Conservation (phyloP, 1,140 invertebrate genomes). For the Charaxes varanes region DNA sequence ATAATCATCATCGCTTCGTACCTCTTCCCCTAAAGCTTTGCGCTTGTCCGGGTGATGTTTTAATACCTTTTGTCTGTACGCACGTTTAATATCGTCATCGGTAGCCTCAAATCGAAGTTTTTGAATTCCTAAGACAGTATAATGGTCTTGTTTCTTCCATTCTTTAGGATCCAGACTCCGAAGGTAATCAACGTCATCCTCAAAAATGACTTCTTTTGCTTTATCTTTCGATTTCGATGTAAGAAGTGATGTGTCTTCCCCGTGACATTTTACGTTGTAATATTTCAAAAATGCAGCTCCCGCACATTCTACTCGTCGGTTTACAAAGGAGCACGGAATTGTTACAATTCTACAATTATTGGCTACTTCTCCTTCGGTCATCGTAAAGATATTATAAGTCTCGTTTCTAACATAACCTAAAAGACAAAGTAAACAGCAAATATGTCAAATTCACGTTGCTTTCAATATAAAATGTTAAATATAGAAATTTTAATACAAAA, state of each 20-base stretch:
- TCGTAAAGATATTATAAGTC: constrained; percentile 47
- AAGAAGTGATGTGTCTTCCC: constrained; percentile 51
- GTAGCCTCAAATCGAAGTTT: constrained; percentile 86
- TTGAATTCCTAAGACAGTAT: constrained; percentile 92
- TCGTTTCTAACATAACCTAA: constrained; percentile 62
- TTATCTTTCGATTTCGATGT: constrained; percentile 72
- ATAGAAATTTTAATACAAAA: too few relatives aligned
- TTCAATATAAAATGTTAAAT: background rate
- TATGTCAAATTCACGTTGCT: constrained; percentile 16
- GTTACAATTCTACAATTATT: constrained; percentile 38
- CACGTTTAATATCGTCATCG: constrained; percentile 94
- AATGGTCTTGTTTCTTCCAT: constrained; percentile 98
- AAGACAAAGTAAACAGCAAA: constrained; percentile 22
- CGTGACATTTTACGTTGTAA: constrained; percentile 65
- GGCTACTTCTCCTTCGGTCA: constrained; percentile 44
- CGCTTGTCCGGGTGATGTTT: constrained; percentile 98
- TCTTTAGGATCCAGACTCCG: constrained; percentile 95
- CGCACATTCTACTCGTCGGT: constrained; percentile 61
- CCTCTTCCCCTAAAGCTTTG: constrained; percentile 89
- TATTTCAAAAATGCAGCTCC: constrained; percentile 59
- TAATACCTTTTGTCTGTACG: constrained; percentile 93
- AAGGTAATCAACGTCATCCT: constrained; percentile 90
- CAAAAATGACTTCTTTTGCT: constrained; percentile 77
- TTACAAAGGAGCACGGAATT: constrained; percentile 46
- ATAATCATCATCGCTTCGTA: constrained; percentile 93